phyloP scores from a whole-genome alignment of 2,113 vertebrate species.

The Progne subis region DNA sequence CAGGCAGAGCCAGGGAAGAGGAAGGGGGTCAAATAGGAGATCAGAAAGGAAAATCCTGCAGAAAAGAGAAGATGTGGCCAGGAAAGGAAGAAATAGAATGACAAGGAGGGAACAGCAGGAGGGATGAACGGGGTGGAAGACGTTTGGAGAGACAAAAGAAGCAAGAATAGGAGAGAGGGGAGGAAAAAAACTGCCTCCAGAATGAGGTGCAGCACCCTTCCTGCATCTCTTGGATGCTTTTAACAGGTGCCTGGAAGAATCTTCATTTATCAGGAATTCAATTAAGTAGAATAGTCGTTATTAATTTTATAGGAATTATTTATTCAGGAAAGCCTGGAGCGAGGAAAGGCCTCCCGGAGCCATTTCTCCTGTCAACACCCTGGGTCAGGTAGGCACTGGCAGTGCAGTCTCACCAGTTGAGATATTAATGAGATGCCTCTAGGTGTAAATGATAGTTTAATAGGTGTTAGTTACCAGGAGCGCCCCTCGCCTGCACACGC shows the following conservation, averaged over 20 bases:
- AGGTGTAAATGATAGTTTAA: slow-evolving; percentile 98
- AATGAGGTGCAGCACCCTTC: neutral
- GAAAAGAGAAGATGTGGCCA: neutral
- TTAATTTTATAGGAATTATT: slow-evolving; percentile 82
- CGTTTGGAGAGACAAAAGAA: neutral
- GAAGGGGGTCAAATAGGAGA: neutral
- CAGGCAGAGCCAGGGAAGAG: neutral
- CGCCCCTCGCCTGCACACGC: slow-evolving; percentile 74
- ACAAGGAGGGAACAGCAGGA: neutral
- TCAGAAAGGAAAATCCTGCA: neutral
- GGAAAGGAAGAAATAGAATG: neutral
- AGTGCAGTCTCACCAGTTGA: slow-evolving; percentile 80
- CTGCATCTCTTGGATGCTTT: neutral
- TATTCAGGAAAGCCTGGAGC: slow-evolving; percentile 69
- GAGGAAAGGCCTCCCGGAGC: slow-evolving; percentile 75
- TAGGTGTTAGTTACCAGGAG: slow-evolving; percentile 93
- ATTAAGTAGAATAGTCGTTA: slow-evolving; percentile 71
- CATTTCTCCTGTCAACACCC: slow-evolving; percentile 77
- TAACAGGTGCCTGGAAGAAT: neutral
- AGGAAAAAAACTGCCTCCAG: neutral
- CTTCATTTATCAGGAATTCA: slow-evolving; percentile 78
- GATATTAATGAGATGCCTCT: slow-evolving; percentile 97
- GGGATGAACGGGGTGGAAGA: neutral
- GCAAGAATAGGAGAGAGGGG: neutral
- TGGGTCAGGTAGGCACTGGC: slow-evolving; percentile 83